Evolutionary conservation across 1,140 invertebrate genomes (phyloP).

Genomic region (Eriosoma lanigerum): DNA sequence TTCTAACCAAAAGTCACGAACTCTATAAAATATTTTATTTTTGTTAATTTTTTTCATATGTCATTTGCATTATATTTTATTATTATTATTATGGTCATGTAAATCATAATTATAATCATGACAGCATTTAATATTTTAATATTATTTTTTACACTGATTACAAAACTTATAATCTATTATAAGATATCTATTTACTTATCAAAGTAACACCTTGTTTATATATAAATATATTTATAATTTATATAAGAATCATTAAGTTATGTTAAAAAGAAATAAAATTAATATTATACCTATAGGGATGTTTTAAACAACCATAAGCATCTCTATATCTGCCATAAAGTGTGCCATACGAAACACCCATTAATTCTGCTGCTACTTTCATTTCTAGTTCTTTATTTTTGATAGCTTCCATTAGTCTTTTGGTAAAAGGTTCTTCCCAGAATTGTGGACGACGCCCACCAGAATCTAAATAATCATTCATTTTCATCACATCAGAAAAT

Average conservation of each 20-base stretch:
- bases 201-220: no score
- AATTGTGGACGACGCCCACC: conserved; percentile 84
- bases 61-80: no score
- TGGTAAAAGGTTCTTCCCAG: conserved; percentile 84
- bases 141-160: no score
- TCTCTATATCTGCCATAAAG: conserved; percentile 84
- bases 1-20: conserved; percentile 75
- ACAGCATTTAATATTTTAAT: no score
- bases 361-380: conserved; percentile 85
- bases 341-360: conserved; percentile 86
- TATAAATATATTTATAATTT: no score
- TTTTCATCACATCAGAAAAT: conserved; percentile 79
- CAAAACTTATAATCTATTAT: no score
- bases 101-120: no score
- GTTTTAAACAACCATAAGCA: conserved; percentile 82
- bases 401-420: conserved; percentile 83
- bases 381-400: conserved; percentile 88
- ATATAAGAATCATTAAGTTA: no score
- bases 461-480: conserved; percentile 80
- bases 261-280: no score
- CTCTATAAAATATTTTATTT: conserved; percentile 62
- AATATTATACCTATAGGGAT: conserved; percentile 69
- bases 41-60: no score
- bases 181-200: no score
- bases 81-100: no score